Conservation (phyloP, 2,113 vertebrate genomes). For the Ursus arctos region DNA sequence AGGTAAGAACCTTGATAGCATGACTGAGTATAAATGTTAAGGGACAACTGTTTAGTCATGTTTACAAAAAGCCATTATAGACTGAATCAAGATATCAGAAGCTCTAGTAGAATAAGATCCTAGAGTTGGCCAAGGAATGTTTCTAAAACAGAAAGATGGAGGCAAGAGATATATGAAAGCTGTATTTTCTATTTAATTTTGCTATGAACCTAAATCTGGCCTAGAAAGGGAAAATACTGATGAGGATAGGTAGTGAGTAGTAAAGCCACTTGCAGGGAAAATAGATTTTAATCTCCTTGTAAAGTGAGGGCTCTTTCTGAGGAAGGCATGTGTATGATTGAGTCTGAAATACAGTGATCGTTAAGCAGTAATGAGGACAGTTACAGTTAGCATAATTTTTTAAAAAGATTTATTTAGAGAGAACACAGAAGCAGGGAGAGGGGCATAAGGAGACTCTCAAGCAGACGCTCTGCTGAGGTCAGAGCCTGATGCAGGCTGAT, state of each 20-base stretch:
- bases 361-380: neutral
- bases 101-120: neutral
- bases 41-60: neutral
- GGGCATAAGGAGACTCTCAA: neutral
- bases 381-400: neutral
- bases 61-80: constrained; percentile 11
- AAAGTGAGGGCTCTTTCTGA: neutral
- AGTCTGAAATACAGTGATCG: neutral
- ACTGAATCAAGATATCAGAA: neutral
- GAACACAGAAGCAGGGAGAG: neutral
- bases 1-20: neutral
- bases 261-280: neutral
- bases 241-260: neutral
- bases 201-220: neutral
- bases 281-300: neutral
- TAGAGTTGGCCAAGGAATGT: neutral
- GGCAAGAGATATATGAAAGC: neutral
- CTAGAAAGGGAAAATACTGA: neutral
- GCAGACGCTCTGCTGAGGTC: neutral
- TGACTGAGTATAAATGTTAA: neutral
- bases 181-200: neutral
- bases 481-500: neutral
- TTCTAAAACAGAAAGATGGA: neutral
- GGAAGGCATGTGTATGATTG: neutral
- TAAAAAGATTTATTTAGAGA: neutral